Percentiles rank a stretch among this genome's conserved stretches.
Evolutionary conservation across 2,797 vertebrate species (phyloP).

Genomic region (Capromys pilorides): DNA sequence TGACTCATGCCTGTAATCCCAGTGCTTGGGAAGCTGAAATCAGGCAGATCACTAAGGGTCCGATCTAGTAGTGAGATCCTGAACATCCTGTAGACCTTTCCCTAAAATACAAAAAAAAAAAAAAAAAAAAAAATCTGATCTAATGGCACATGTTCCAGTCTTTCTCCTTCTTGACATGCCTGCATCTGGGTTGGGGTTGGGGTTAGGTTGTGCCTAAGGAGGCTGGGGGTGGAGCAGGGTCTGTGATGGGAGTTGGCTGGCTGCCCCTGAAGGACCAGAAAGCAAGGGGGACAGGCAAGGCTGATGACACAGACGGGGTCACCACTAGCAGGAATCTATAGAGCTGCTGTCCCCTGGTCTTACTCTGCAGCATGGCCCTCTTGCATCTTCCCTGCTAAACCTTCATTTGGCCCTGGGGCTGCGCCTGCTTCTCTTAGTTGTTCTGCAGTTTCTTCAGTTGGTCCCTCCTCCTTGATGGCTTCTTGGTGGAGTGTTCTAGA

Average conservation of each 20-base stretch:
- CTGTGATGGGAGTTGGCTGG: slow-evolving; percentile 41
- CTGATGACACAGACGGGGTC: slow-evolving; percentile 45
- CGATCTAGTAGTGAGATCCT: no score
- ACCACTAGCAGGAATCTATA: background rate
- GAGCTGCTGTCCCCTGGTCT: background rate
- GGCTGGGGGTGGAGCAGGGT: background rate
- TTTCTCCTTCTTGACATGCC: background rate
- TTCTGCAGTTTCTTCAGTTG: background rate
- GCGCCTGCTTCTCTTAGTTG: background rate
- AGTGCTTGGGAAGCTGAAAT: no score
- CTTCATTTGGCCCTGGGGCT: background rate
- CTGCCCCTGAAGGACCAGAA: slow-evolving; percentile 55
- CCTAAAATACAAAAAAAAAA: no score
- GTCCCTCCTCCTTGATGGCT: background rate
- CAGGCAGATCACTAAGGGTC: no score
- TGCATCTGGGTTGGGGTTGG: slow-evolving; percentile 58
- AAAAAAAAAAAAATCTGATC: no score
- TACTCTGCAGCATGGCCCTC: background rate
- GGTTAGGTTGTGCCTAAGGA: slow-evolving; percentile 54
- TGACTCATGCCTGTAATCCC: no score
- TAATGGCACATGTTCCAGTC: background rate
- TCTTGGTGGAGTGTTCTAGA: background rate
- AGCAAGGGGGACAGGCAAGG: slow-evolving; percentile 19
- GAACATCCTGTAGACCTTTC: no score
- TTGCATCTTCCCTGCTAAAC: background rate